These are phyloP conservation scores for Euura saliciscinereae DNA, from an alignment of 1,140 invertebrate genomes.

Conservation along the genomic window DNA sequence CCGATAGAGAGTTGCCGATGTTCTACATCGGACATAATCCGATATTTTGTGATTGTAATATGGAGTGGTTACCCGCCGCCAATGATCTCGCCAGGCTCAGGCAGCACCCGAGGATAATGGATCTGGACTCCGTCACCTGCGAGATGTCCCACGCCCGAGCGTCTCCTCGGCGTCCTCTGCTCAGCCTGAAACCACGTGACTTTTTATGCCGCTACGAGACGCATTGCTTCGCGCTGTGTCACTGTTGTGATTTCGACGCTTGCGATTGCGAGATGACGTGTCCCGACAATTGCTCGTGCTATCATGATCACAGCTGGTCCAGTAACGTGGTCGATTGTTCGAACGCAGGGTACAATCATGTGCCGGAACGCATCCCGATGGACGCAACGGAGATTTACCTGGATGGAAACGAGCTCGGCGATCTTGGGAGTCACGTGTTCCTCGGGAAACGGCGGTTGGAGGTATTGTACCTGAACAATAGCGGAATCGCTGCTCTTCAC, in stretches of 20 bases:
- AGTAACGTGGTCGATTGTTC: conserved; percentile 93
- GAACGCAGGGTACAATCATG: conserved; percentile 75
- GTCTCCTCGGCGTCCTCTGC: conserved; percentile 78
- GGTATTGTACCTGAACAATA: conserved; percentile 87
- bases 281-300: conserved; percentile 91
- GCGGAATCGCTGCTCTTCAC: conserved; percentile 81
- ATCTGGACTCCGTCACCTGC: conserved; percentile 89
- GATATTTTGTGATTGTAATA: conserved; percentile 81
- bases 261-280: conserved; percentile 97
- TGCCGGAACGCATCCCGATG: conserved; percentile 90
- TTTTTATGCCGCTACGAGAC: conserved; percentile 92
- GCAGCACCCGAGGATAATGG: conserved; percentile 89
- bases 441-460: conserved; percentile 88
- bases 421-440: conserved; percentile 87
- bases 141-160: conserved; percentile 86
- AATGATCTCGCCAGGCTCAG: conserved; percentile 73
- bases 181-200: conserved; percentile 84
- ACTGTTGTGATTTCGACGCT: conserved; percentile 94
- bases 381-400: conserved; percentile 92
- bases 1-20: conserved; percentile 70
- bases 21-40: conserved; percentile 84
- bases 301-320: conserved; percentile 93
- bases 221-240: conserved; percentile 90
- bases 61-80: conserved; percentile 84
- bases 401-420: conserved; percentile 87